phyloP scores from a whole-genome alignment of 2,888 invertebrate genomes.

The Tetranychus piercei region DNA sequence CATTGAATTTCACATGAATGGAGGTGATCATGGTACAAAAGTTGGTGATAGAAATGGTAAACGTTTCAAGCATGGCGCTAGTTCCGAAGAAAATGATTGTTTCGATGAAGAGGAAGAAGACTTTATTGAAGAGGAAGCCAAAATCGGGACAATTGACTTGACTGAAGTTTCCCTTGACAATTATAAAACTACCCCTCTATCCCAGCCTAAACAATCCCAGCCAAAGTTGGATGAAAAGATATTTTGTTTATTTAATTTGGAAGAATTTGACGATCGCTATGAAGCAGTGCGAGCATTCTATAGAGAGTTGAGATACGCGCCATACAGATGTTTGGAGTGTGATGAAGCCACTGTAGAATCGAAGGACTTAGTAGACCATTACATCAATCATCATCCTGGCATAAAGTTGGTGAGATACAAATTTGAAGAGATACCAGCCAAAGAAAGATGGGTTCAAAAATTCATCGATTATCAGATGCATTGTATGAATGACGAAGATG shows the following conservation, averaged over 20 bases:
- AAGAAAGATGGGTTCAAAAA: slow-evolving; percentile 5
- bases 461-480: not conserved
- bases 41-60: no score
- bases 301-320: not conserved
- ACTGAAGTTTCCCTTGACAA: not conserved
- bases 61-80: no score
- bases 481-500: not conserved
- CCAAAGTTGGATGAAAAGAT: not conserved
- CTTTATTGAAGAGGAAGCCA: no score
- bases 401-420: not conserved
- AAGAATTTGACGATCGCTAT: not conserved
- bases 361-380: not conserved
- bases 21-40: no score
- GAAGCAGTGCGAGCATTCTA: not conserved
- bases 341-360: slow-evolving; percentile 1
- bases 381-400: not conserved
- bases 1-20: no score
- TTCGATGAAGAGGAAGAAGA: no score
- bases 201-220: not conserved
- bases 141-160: no score
- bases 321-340: not conserved
- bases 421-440: not conserved
- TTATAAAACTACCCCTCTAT: not conserved
- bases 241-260: not conserved
- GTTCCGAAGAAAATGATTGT: no score